phyloP scores from a whole-genome alignment of 1,140 invertebrate species.

The Pissodes strobi region DNA sequence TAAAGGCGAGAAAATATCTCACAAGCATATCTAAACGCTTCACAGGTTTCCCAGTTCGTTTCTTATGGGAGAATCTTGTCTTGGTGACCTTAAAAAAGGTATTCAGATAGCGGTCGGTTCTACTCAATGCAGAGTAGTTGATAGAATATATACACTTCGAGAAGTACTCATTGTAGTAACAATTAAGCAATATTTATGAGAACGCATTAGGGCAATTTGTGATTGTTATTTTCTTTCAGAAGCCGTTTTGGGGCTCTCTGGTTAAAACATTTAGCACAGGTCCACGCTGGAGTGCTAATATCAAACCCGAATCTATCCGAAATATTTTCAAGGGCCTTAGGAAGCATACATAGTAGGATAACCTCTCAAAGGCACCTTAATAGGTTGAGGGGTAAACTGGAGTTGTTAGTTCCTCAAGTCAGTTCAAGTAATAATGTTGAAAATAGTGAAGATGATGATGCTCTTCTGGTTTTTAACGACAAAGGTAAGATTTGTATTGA shows the following conservation, averaged over 20 bases:
- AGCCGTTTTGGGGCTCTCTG: conserved; percentile 64
- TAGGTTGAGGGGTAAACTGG: conserved; percentile 63
- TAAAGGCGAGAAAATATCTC: too few species aligned
- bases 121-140: too few species aligned
- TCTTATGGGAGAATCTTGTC: too few species aligned
- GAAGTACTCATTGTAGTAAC: too few species aligned
- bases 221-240: conserved; percentile 53
- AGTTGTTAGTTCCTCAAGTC: conserved; percentile 63
- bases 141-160: too few species aligned
- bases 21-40: too few species aligned
- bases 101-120: too few species aligned
- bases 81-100: too few species aligned
- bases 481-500: conserved; percentile 60
- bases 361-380: conserved; percentile 60
- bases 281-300: conserved; percentile 66
- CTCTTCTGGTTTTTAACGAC: conserved; percentile 64
- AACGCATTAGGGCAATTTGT: too few species aligned
- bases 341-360: conserved; percentile 64
- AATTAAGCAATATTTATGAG: too few species aligned
- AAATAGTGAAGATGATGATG: conserved; percentile 56
- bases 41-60: too few species aligned
- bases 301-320: conserved; percentile 62
- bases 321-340: conserved; percentile 63
- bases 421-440: conserved; percentile 51
- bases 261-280: conserved; percentile 63